Base-by-base conservation (phyloP, 1,140 invertebrate species). In the Galendromus occidentalis region DNA sequence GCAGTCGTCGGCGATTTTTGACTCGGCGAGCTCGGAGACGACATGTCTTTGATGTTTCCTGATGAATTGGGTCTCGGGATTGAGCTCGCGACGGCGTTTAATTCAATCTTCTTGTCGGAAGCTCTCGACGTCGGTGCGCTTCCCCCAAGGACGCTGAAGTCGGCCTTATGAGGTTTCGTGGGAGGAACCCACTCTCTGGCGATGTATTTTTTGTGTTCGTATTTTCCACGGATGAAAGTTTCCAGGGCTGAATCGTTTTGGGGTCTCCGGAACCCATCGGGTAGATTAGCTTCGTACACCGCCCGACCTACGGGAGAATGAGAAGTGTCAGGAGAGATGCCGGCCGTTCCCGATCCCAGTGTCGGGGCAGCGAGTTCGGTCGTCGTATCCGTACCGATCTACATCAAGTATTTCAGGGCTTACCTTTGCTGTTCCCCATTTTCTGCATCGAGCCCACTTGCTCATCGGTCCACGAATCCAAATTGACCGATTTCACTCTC, bases 391-490 rank as follows among this genome's bases (percentile, higher is more conserved):
- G 42, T 22, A 4, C 18, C 45, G 28, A 5, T 47, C 4, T 4
- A 14, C 17, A 6, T 47, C 18, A 6, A 28, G 17, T 7, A 17
- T 6, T 28, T 14, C 4, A 6, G 7, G 0, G 25, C 51, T 25
- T 22, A 59, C 51, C 51, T 22, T 71, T 71, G n/a, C 87, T 92
- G 76, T 98, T 98, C 12, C 94, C 94, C 87, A 98, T 96, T 76
- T 94, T 88, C 77, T 97, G 90, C 70, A 98, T 80, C 82, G 86
- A 84, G 71, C 86, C 86, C 68, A 97, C 89, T 85, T 98, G 93
- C 74, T 97, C 91, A 0, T 91, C 87, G n/a, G 90, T 95, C 94
- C 94, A 98, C 51, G 91, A 82, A 75, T 98, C 94, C 64, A 98
- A 79, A 77, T 96, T 97, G 55, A 98, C 92, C 51, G 91, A 96